Conservation (phyloP, 2,888 invertebrate genomes). For the Drosophila barbarae region DNA sequence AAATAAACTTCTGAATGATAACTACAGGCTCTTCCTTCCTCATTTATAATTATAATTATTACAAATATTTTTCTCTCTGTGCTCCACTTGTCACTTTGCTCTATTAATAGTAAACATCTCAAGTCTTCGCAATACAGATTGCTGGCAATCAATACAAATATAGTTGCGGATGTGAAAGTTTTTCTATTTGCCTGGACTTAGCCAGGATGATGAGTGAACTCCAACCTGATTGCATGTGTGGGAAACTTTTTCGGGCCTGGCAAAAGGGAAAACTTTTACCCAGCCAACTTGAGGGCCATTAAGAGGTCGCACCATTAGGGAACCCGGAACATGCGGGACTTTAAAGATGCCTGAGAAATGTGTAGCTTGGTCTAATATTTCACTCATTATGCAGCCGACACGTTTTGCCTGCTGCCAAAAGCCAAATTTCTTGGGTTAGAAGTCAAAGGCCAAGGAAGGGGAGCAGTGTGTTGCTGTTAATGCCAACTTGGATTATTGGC, state of each 20-base stretch:
- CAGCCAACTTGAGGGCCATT: background rate
- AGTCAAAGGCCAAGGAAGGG: conserved; percentile 6
- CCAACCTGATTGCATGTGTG: conserved; percentile 31
- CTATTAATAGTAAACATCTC: conserved; percentile 55
- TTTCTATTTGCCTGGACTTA: conserved; percentile 40
- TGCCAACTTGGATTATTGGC: conserved; percentile 36
- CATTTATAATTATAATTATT: too few species aligned
- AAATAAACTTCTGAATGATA: background rate
- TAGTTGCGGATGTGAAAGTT: conserved; percentile 36
- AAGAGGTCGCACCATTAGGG: conserved; percentile 4
- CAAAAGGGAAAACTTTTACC: conserved; percentile 14
- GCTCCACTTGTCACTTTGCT: conserved; percentile 15
- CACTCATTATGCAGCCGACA: conserved; percentile 53
- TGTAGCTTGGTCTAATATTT: conserved; percentile 49
- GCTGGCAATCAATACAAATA: conserved; percentile 27
- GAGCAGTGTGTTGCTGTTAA: conserved; percentile 8
- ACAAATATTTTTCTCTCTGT: conserved; percentile 14
- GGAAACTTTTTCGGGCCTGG: conserved; percentile 16
- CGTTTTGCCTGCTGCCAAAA: conserved; percentile 38
- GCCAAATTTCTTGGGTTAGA: conserved; percentile 9
- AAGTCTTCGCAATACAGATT: conserved; percentile 33
- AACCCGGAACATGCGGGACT: conserved; percentile 5
- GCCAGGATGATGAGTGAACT: conserved; percentile 15
- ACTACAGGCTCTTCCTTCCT: background rate
- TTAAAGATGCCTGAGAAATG: conserved; percentile 16